These are phyloP conservation scores for Vespertilio murinus DNA, from an alignment of 2,797 vertebrate genomes.

Conservation along the genomic window DNA sequence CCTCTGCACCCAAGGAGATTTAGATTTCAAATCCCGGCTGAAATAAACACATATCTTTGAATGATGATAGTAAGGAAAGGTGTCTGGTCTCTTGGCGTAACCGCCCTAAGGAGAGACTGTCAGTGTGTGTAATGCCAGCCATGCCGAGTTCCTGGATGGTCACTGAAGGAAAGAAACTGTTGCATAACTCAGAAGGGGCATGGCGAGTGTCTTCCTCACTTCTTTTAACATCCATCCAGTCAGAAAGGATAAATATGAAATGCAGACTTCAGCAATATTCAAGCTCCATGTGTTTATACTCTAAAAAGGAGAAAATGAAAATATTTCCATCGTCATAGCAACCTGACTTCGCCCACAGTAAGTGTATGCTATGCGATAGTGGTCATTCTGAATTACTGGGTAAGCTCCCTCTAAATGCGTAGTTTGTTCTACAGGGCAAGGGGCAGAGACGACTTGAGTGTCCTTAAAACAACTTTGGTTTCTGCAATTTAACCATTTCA, in stretches of 20 bases:
- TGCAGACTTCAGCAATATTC: background rate
- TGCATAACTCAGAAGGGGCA: background rate
- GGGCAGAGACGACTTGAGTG: background rate
- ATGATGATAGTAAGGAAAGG: background rate
- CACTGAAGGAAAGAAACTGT: background rate
- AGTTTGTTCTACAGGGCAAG: background rate
- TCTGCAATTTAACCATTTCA: conserved; percentile 23
- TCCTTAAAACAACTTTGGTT: conserved; percentile 26
- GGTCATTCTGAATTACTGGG: conserved; percentile 39
- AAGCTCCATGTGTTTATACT: background rate
- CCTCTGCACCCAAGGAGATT: background rate
- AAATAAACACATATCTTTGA: background rate
- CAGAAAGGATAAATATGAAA: conserved; percentile 27
- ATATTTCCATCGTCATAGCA: conserved; percentile 42
- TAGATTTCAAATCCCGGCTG: background rate
- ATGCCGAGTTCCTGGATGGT: background rate
- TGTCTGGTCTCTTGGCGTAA: background rate
- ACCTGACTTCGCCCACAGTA: conserved; percentile 20
- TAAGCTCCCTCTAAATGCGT: conserved; percentile 6
- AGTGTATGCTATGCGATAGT: background rate
- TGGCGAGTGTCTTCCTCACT: background rate
- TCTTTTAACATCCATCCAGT: background rate
- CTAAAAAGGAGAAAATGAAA: conserved; percentile 49
- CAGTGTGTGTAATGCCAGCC: background rate
- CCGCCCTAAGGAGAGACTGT: background rate